Conservation (phyloP, 2,797 vertebrate species). For the Rhynchotus rufescens region DNA sequence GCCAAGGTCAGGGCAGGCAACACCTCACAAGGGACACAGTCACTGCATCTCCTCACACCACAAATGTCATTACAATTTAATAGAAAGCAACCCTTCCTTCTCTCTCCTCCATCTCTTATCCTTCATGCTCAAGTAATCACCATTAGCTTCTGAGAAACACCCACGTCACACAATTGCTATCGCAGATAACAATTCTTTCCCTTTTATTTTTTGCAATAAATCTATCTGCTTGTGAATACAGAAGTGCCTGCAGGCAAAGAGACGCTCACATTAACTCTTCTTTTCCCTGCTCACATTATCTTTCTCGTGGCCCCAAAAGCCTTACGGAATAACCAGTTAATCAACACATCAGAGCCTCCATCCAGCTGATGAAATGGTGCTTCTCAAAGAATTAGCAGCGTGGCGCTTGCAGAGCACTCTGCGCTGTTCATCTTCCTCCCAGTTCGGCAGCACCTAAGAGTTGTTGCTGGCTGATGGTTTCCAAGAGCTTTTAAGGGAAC, state of each 20-base stretch:
- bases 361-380: conserved; percentile 45
- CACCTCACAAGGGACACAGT: not conserved
- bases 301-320: not conserved
- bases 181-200: not conserved
- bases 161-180: not conserved
- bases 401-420: not conserved
- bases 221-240: not conserved
- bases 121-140: conserved; percentile 60
- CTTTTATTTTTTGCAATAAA: not conserved
- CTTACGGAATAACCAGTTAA: conserved; percentile 21
- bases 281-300: not conserved
- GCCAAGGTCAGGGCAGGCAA: conserved; percentile 34
- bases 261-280: not conserved
- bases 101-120: conserved; percentile 35
- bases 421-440: conserved; percentile 14
- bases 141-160: not conserved
- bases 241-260: conserved; percentile 14
- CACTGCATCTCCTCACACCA: not conserved
- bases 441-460: not conserved
- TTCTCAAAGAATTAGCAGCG: conserved; percentile 1
- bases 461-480: not conserved
- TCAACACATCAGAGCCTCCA: conserved; percentile 24
- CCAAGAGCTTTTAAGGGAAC: conserved; percentile 37
- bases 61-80: conserved; percentile 18
- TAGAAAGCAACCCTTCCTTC: conserved; percentile 28